Evolutionary conservation across 2,888 invertebrate species (phyloP).

Genomic region (Dusona sp.): DNA sequence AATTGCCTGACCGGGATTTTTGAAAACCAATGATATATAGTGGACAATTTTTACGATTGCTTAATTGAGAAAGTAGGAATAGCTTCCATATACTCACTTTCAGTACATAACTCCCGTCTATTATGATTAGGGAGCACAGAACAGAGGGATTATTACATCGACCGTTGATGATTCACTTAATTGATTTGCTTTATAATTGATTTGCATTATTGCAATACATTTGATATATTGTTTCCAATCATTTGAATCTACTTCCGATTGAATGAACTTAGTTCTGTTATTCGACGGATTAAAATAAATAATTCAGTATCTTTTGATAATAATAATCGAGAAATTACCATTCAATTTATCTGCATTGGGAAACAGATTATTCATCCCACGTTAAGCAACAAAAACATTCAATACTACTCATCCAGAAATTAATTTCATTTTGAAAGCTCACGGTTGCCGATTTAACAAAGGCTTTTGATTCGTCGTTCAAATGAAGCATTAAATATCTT

Average conservation of each 20-base stretch:
- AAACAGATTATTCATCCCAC: neutral
- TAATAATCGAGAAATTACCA: neutral
- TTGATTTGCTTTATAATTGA: neutral
- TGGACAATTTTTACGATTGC: neutral
- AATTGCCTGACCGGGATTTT: neutral
- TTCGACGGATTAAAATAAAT: neutral
- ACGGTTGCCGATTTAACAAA: neutral
- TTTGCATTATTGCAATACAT: neutral
- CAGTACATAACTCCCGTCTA: neutral
- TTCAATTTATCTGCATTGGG: neutral
- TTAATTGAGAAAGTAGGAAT: neutral
- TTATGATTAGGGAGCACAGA: neutral
- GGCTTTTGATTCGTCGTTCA: neutral
- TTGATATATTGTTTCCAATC: neutral
- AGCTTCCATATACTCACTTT: neutral
- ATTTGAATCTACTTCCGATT: neutral
- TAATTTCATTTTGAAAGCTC: neutral
- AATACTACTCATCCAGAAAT: neutral
- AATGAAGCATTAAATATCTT: neutral
- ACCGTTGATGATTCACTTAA: constrained; percentile 1
- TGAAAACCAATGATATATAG: neutral
- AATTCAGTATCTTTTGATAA: neutral
- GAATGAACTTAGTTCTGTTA: neutral
- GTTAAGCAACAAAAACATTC: neutral
- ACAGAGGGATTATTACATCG: neutral